These are phyloP conservation scores for Peromyscus melanophrys DNA, from an alignment of 2,797 vertebrate genomes.

Conservation along the genomic window DNA sequence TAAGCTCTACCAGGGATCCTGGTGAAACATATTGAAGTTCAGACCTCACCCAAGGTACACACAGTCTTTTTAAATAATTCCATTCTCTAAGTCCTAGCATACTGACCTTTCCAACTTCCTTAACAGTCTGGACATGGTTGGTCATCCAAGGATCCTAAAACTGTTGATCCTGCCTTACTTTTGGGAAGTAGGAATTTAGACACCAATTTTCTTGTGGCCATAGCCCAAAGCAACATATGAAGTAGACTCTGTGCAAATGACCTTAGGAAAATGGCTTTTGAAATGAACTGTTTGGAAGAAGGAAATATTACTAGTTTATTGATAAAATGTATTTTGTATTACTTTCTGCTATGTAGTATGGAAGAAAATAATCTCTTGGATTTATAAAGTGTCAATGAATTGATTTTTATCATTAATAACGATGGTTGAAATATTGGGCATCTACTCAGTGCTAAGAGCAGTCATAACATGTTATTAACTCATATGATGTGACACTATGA, in stretches of 20 bases:
- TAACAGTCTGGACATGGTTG: neutral
- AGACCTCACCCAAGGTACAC: neutral
- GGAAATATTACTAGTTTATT: neutral
- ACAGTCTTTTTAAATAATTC: neutral
- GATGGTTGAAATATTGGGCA: neutral
- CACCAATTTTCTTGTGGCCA: neutral
- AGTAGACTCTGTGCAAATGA: neutral
- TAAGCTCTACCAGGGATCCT: neutral
- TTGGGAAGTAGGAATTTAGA: neutral
- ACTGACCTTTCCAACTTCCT: neutral
- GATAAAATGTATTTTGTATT: neutral
- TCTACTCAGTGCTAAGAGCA: neutral
- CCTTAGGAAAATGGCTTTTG: slow-evolving; percentile 7
- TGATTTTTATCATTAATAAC: neutral
- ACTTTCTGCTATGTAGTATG: neutral
- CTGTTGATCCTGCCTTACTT: neutral
- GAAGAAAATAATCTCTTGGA: neutral
- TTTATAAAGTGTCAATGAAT: slow-evolving; percentile 19
- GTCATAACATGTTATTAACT: neutral
- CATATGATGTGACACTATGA: neutral
- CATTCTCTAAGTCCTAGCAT: neutral
- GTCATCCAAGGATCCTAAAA: neutral
- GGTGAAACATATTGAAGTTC: neutral
- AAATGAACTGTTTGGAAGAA: neutral
- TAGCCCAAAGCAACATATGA: neutral